These are phyloP conservation scores for Paramormyrops kingsleyae DNA, from an alignment of 2,113 vertebrate species.

Conservation along the genomic window DNA sequence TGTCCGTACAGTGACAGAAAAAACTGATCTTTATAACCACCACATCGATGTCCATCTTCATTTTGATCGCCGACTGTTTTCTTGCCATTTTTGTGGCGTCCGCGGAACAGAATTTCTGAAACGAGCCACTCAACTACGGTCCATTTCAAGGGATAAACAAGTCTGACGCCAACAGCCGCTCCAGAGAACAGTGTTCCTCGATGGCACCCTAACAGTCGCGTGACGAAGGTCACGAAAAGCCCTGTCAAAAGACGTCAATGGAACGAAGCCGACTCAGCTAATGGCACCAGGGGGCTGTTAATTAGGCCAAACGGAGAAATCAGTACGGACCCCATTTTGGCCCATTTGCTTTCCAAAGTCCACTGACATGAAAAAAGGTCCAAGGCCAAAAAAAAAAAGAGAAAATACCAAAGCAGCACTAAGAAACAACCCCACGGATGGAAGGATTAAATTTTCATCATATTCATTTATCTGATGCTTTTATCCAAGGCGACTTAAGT, in stretches of 20 bases:
- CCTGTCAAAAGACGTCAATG: background rate
- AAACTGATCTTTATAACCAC: conserved; percentile 3
- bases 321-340: background rate
- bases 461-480: background rate
- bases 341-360: background rate
- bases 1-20: background rate
- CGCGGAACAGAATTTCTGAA: background rate
- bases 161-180: background rate
- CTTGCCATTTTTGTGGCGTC: background rate
- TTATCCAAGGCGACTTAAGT: background rate
- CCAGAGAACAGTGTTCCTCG: background rate
- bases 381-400: background rate
- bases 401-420: background rate
- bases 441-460: background rate
- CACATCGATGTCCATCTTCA: background rate
- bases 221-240: background rate
- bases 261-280: background rate
- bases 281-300: background rate
- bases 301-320: background rate
- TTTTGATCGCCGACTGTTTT: background rate
- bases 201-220: background rate
- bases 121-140: background rate
- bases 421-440: background rate
- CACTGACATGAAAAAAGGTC: background rate
- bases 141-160: background rate